These are phyloP conservation scores for Scotopteryx bipunctaria DNA, from an alignment of 2,888 invertebrate genomes.

Conservation along the genomic window DNA sequence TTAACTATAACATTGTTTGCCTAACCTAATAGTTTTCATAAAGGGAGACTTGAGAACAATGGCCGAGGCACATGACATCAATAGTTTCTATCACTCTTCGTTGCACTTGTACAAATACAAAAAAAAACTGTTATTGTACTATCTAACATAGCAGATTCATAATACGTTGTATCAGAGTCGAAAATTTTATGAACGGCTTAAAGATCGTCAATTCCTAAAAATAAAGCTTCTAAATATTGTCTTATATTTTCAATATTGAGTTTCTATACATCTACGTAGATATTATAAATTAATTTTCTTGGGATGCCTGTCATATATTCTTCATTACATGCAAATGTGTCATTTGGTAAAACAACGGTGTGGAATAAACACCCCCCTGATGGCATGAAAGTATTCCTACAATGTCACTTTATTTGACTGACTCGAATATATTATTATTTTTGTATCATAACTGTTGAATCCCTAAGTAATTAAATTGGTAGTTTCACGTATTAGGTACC, in stretches of 20 bases:
- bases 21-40: conserved; percentile 56
- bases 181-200: too few relatives aligned
- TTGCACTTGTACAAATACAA: conserved; percentile 35
- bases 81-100: conserved; percentile 39
- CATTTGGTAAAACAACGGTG: conserved; percentile 49
- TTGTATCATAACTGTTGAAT: not conserved
- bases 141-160: not conserved
- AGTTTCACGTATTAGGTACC: too few relatives aligned
- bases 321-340: conserved; percentile 50
- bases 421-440: conserved; percentile 7
- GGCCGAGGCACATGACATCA: conserved; percentile 43
- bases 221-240: too few relatives aligned
- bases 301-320: conserved; percentile 40
- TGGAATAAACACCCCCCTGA: conserved; percentile 38
- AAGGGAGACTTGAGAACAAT: conserved; percentile 52
- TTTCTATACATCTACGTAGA: not conserved
- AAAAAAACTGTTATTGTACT: conserved; percentile 17
- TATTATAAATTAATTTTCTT: conserved; percentile 17
- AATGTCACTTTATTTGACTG: conserved; percentile 43
- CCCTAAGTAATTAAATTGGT: not conserved
- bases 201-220: too few relatives aligned
- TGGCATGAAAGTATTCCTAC: conserved; percentile 51
- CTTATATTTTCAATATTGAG: not conserved
- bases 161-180: too few relatives aligned
- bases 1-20: conserved; percentile 56